Evolutionary conservation across 2,113 vertebrate genomes (phyloP).

Genomic region (Morphnarchus princeps): DNA sequence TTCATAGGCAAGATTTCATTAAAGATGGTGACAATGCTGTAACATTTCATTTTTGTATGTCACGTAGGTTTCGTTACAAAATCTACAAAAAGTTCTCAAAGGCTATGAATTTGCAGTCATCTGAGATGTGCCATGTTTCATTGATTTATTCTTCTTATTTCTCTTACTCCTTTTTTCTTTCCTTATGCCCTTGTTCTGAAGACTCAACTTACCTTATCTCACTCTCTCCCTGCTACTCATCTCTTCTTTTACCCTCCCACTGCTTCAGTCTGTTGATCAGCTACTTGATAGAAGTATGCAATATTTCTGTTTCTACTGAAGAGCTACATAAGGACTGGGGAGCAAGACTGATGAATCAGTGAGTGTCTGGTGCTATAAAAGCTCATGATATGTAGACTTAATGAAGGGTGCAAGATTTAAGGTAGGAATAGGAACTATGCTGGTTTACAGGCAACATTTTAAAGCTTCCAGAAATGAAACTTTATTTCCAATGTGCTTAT

Average conservation of each 20-base stretch:
- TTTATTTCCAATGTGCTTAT: neutral
- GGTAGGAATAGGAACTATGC: neutral
- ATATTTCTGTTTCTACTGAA: neutral
- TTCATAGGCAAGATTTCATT: neutral
- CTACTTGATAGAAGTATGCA: neutral
- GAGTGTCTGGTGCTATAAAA: neutral
- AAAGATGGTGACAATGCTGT: neutral
- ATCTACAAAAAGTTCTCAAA: neutral
- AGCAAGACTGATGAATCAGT: neutral
- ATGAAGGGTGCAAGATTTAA: neutral
- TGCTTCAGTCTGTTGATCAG: neutral
- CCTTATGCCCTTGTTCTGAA: neutral
- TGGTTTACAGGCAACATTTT: neutral
- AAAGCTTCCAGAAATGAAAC: neutral
- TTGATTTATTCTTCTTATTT: neutral
- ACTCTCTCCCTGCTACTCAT: neutral
- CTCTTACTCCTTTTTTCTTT: neutral
- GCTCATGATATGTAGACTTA: neutral
- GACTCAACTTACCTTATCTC: neutral
- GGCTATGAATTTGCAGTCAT: neutral
- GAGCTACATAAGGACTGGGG: neutral
- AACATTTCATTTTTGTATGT: neutral
- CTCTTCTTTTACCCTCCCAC: neutral
- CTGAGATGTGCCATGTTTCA: neutral
- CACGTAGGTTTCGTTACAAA: neutral